Base-by-base conservation (phyloP, 1,140 invertebrate genomes). In the Cyrtorhinus lividipennis region DNA sequence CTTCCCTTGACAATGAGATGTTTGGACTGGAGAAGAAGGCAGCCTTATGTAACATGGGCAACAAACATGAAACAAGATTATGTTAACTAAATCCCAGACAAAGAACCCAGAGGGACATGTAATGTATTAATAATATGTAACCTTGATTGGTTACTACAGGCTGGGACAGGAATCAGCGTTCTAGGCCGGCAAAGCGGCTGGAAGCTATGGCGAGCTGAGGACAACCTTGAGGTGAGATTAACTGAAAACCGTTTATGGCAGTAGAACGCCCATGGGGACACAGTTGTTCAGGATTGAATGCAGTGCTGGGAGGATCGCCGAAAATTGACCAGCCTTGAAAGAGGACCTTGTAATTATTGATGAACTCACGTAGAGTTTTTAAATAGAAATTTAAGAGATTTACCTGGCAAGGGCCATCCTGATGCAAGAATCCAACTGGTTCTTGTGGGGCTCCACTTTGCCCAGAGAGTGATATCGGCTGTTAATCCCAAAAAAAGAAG, bases 371-470 rank as follows among this genome's bases (percentile, higher is more conserved):
- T 10, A 8, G 48, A 22, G 48, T 53, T 53, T 53, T 22, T 38
- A 46, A 46, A 20, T 61, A 48, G 5, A 59, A 30, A 30, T 27
- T 2, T 26, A 59, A 59, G 24, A 57, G 2, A 24, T 26, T 63
- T 61, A 65, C 64, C 64, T 65, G 64, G 64, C 61, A 24, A 65
- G 61, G 46, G 64, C 64, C 64, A 65, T 65, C 62, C 64, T 65
- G 45, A 65, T 65, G 62, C 64, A 65, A 63, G 64, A 65, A 58
- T 65, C 64, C 53, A 65, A 61, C 46, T 65, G 64, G 45, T 63
- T 65, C 64, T 65, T 65, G 64, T 65, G 64, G 22, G 64, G 62
- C 61, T 65, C 64, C 64, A 65, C 64, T 65, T 65, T 65, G 64
- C 48, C 56, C 58, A 10, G 24, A 26, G 10, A 20, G 20, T 10